phyloP scores from a whole-genome alignment of 1,140 invertebrate genomes.

The Drosophila busckii region DNA sequence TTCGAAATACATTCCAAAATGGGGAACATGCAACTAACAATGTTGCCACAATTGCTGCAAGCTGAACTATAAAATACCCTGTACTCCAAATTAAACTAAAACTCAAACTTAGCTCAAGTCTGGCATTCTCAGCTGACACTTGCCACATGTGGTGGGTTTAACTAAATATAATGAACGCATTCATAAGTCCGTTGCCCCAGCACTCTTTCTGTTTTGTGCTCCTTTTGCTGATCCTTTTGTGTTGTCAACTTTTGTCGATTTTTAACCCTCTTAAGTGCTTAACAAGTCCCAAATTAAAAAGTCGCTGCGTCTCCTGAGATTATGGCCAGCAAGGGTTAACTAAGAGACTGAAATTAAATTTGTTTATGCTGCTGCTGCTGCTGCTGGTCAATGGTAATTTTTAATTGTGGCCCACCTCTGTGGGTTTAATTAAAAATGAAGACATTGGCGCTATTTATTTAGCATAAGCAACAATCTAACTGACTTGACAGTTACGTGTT shows the following conservation, averaged over 20 bases:
- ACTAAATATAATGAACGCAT: conserved; percentile 70
- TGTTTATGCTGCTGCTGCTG: conserved; percentile 55
- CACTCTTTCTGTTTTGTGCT: conserved; percentile 28
- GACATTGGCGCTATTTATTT: conserved; percentile 28
- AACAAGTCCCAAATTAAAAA: conserved; percentile 73
- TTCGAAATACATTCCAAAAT: conserved; percentile 51
- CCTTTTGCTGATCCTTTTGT: conserved; percentile 22
- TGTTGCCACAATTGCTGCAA: neutral
- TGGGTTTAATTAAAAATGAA: conserved; percentile 52
- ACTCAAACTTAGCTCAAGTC: no score
- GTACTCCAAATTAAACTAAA: neutral
- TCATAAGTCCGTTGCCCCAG: conserved; percentile 42
- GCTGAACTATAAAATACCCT: conserved; percentile 12
- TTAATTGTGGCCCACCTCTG: conserved; percentile 50
- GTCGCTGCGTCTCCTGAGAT: conserved; percentile 54
- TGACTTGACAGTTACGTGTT: conserved; percentile 36
- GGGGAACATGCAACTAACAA: conserved; percentile 46
- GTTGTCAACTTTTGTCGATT: conserved; percentile 67
- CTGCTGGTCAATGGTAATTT: conserved; percentile 63
- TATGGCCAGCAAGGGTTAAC: conserved; percentile 38
- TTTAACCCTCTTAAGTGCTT: conserved; percentile 72
- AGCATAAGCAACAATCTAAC: conserved; percentile 30
- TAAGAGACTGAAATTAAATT: conserved; percentile 45
- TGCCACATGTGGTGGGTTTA: no score
- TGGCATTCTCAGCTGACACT: no score